Base-by-base conservation (phyloP, 2,888 invertebrate genomes). In the Stenoptilia bipunctidactyla region DNA sequence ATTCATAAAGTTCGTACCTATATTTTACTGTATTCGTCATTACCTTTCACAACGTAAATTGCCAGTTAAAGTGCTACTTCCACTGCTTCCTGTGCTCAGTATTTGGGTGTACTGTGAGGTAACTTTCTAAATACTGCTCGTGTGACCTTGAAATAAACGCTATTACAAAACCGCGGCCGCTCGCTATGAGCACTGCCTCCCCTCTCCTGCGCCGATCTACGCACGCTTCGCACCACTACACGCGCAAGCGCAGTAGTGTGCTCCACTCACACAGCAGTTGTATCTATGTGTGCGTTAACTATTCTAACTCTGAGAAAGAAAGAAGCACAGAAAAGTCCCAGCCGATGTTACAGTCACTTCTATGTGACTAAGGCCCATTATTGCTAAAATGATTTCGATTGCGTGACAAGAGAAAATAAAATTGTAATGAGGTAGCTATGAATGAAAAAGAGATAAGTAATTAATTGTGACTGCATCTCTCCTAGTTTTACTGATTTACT, bases 81-180 rank as follows among this genome's bases (percentile, higher is more conserved):
- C 12, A 30, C 30, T 3, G 12, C 30, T 30, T 30, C 30, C 30
- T 30, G 2, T n/a, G 30, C 30, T 30, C 8, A 30, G 30, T n/a
- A 30, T 30, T 30, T 30, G 30, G 30, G 4, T 20, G 10, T 12
- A n/a, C 6, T 54, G 51, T 74, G 69, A 73, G 75, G 74, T 77
- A 73, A 83, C 84, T 85, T 84, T 85, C 84, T 83, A 84, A 84
- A 83, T 80, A 79, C 76, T 77, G 71, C 71, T 76, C 67, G 65
- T 62, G 64, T 83, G 83, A 84, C 85, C 84, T 84, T 84, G 84
- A 84, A 82, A 80, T 75, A 76, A 76, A 73, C 70, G 72, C 66
- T 82, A 63, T 84, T 85, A 83, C 83, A 80, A 83, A 79, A 84
- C 75, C 69, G 77, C 76, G 71, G 59, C 74, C 74, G 64, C 66